phyloP scores from a whole-genome alignment of 2,888 invertebrate species.

The Lasioglossum morio region DNA sequence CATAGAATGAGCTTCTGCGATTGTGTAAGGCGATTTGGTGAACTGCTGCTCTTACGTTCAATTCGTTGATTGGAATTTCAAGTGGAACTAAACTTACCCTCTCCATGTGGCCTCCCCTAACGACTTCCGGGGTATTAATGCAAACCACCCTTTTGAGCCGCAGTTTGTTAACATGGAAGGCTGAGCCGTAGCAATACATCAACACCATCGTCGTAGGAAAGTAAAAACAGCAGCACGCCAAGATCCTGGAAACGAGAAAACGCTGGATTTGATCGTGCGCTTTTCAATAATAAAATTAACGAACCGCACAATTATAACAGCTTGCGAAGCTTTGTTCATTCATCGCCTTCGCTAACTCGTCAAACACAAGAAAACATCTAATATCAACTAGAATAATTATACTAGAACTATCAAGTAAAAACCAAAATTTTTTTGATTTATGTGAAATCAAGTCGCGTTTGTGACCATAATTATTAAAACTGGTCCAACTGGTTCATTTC shows the following conservation, averaged over 20 bases:
- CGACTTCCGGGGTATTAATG: constrained; percentile 85
- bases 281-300: not conserved
- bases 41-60: constrained; percentile 31
- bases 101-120: constrained; percentile 85
- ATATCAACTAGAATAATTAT: not conserved
- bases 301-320: not conserved
- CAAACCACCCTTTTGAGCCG: constrained; percentile 87
- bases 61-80: constrained; percentile 30
- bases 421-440: too few species aligned
- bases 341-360: not conserved
- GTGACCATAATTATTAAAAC: too few species aligned
- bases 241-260: constrained; percentile 87
- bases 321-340: not conserved
- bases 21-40: constrained; percentile 9
- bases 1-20: not conserved
- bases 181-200: constrained; percentile 96
- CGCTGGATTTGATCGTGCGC: constrained; percentile 4
- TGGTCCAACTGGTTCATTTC: too few species aligned
- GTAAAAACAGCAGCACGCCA: constrained; percentile 95
- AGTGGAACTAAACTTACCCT: constrained; percentile 82
- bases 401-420: not conserved
- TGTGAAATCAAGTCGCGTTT: too few species aligned
- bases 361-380: not conserved
- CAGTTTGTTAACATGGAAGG: constrained; percentile 94
- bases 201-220: constrained; percentile 96